These are phyloP conservation scores for Entomobrya multifasciata DNA, from an alignment of 2,888 invertebrate genomes.

Conservation along the genomic window DNA sequence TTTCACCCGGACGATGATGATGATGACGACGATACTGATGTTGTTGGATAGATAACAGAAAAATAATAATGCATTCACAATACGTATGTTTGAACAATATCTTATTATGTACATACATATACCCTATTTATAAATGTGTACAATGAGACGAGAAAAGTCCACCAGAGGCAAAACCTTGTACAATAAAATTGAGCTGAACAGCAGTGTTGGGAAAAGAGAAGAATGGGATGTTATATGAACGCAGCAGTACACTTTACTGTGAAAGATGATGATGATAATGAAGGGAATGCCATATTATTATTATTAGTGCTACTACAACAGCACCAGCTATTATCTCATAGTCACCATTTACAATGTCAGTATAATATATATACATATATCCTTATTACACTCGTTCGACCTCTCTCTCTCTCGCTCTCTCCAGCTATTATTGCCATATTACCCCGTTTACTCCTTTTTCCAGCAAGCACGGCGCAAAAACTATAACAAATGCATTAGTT, in stretches of 20 bases:
- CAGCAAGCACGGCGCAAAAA: slow-evolving; percentile 22
- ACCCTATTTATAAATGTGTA: no score
- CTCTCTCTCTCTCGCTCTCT: no score
- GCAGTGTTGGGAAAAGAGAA: no score
- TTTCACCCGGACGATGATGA: not conserved
- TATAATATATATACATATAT: not conserved
- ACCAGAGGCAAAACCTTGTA: slow-evolving; percentile 30
- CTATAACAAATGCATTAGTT: slow-evolving; percentile 71
- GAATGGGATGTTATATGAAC: no score
- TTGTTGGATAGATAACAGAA: not conserved
- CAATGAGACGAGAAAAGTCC: not conserved
- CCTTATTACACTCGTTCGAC: slow-evolving; percentile 3
- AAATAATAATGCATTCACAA: slow-evolving; percentile 14
- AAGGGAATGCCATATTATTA: not conserved
- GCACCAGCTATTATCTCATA: slow-evolving; percentile 36
- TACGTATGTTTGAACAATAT: slow-evolving; percentile 23
- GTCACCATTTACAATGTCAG: not conserved
- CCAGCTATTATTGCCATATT: not conserved
- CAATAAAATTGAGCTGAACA: not conserved
- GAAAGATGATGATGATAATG: not conserved
- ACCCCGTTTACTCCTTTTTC: slow-evolving; percentile 2
- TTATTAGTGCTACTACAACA: slow-evolving; percentile 42
- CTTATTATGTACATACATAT: not conserved
- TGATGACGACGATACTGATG: not conserved
- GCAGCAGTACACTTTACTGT: no score